A percentile compares a stretch with the other conserved stretches of the same genome.
Conservation (phyloP, 37 sponge, comb jelly and placozoan species). For the Beroe ovata region DNA sequence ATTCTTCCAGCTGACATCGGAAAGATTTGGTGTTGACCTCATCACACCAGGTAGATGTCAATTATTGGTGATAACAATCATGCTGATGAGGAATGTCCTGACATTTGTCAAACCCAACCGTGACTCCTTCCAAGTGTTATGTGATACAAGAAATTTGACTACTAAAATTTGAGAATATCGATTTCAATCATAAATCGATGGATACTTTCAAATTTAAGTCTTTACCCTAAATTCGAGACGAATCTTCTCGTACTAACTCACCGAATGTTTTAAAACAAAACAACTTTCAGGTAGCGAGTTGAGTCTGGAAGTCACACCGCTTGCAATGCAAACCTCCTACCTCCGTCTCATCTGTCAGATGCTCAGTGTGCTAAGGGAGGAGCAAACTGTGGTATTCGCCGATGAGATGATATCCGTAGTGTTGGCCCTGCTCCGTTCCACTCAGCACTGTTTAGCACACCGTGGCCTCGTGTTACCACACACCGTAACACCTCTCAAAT, state of each 20-base stretch:
- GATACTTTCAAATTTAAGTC: too few species aligned
- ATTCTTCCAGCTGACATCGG: not conserved
- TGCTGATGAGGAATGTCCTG: too few species aligned
- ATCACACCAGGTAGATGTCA: not conserved
- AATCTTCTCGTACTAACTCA: too few species aligned
- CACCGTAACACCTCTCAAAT: conserved; percentile 55
- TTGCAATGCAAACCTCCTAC: conserved; percentile 55
- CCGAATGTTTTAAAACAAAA: too few species aligned
- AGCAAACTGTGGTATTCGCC: not conserved
- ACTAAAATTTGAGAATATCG: too few species aligned
- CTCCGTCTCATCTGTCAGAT: conserved; percentile 36
- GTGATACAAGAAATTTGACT: too few species aligned
- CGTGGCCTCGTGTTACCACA: conserved; percentile 1
- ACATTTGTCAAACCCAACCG: too few species aligned
- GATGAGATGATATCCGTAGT: not conserved
- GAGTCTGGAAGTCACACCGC: not conserved
- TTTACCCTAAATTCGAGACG: too few species aligned
- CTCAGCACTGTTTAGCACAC: conserved; percentile 33
- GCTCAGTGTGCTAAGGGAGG: conserved; percentile 20
- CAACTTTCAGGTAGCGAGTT: not conserved
- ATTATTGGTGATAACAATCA: too few species aligned
- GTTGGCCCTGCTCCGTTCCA: not conserved
- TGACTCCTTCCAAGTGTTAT: too few species aligned
- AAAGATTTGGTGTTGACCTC: not conserved
- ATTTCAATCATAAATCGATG: too few species aligned